Conservation (phyloP, 2,797 vertebrate genomes). For the Triplophysa yarkandensis region DNA sequence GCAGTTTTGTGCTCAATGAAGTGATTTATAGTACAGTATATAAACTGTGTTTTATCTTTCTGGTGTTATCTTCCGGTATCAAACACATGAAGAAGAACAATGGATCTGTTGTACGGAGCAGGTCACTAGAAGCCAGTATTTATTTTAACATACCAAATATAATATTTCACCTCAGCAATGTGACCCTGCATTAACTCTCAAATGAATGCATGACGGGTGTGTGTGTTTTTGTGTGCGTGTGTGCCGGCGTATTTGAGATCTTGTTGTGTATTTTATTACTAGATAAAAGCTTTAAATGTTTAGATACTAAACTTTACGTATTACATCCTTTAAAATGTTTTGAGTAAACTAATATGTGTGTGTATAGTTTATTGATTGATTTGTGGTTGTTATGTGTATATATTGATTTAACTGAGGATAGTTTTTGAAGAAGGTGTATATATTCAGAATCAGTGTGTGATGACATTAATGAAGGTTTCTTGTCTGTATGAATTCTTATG, state of each 20-base stretch:
- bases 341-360: slow-evolving; percentile 1
- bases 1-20: background rate
- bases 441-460: slow-evolving; percentile 24
- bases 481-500: slow-evolving; percentile 29
- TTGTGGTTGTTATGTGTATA: slow-evolving; percentile 41
- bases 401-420: slow-evolving; percentile 37
- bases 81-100: slow-evolving; percentile 6
- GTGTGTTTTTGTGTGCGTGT: background rate
- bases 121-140: slow-evolving; percentile 11
- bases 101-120: background rate
- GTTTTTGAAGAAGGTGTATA: slow-evolving; percentile 44
- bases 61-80: slow-evolving; percentile 1
- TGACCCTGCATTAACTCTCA: slow-evolving; percentile 17
- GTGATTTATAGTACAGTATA: background rate
- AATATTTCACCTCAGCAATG: slow-evolving; percentile 16
- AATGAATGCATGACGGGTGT: background rate
- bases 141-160: slow-evolving; percentile 35
- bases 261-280: background rate
- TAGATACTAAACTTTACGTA: slow-evolving; percentile 10
- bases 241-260: background rate
- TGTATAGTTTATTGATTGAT: background rate
- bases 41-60: background rate
- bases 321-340: background rate
- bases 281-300: background rate
- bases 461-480: slow-evolving; percentile 11